These are phyloP conservation scores for Danio tinwini DNA, from an alignment of 2,797 vertebrate species.

Conservation along the genomic window DNA sequence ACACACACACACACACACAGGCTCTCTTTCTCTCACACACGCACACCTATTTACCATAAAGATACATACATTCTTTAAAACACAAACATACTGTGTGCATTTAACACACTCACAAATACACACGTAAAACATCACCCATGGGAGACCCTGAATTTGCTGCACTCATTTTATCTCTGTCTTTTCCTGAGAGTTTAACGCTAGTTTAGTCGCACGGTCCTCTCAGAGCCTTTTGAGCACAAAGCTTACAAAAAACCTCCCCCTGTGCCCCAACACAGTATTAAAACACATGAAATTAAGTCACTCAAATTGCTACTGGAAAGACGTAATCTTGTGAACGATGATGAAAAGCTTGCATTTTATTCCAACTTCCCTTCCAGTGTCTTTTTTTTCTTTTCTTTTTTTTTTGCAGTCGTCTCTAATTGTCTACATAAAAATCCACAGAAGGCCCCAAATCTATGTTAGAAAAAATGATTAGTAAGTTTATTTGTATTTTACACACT, in stretches of 20 bases:
- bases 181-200: constrained; percentile 75
- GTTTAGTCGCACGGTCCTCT: constrained; percentile 60
- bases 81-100: constrained; percentile 19
- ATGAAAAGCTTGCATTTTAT: constrained; percentile 56
- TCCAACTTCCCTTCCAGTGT: constrained; percentile 22
- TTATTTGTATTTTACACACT: constrained; percentile 65
- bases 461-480: constrained; percentile 65
- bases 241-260: constrained; percentile 41
- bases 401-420: constrained; percentile 63
- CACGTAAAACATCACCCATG: constrained; percentile 62
- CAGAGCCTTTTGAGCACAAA: constrained; percentile 56
- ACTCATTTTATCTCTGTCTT: constrained; percentile 65
- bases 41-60: constrained; percentile 53
- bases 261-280: constrained; percentile 32
- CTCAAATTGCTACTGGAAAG: constrained; percentile 73
- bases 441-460: constrained; percentile 51
- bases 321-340: constrained; percentile 56
- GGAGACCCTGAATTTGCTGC: constrained; percentile 78
- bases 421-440: constrained; percentile 73
- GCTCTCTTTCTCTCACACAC: constrained; percentile 1
- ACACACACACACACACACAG: constrained; percentile 38
- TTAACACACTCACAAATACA: constrained; percentile 49
- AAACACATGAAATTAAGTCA: constrained; percentile 59
- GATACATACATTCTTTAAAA: constrained; percentile 44
- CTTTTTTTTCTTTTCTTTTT: constrained; percentile 34